Evolutionary conservation across 2,113 vertebrate genomes (phyloP), one percentile per base, ranked within the genome.

Genomic region (Pungitius pungitius): DNA sequence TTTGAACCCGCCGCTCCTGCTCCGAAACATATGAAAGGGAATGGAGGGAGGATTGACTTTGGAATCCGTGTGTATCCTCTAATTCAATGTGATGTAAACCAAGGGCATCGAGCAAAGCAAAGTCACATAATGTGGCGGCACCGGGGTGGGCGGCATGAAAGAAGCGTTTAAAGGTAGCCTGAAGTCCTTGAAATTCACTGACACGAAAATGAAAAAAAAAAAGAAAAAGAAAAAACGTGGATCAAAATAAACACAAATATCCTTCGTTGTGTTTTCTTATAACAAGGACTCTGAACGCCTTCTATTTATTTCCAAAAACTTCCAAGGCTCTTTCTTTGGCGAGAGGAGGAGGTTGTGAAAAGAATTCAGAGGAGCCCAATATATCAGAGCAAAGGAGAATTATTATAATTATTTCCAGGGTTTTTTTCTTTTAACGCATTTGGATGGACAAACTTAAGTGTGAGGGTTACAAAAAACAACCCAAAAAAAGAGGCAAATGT

Each of bases 21-120:
- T 82, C 69, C 62, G 49, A 82, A 91, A 90, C 86, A 86, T 84
- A 81, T 74, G 86, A 83, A 85, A 35, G 81, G 61, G 71, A 45
- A 45, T 10, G 75, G 86, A 85, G 83, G 54, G 69, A 69, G 72
- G 62, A 78, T 51, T 71, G 90, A 87, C 90, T 90, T 87, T 81
- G 69, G 78, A 61, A 70, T 82, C 84, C 49, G 71, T 65, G 67
- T 73, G 74, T 67, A 83, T 73, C 80, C 83, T 76, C 67, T 88
- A 89, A 91, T 88, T 88, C 78, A 80, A 82, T 40, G 85, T 88
- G 85, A 91, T 86, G 88, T 84, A 91, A 88, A 89, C 65, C 72
- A 81, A 81, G 84, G 87, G 85, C 86, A 86, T 79, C 3, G 71
- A 71, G 69, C 18, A 35, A 42, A 57, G 81, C 73, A 81, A 81